A percentile compares a stretch with the other conserved stretches of the same genome.
Evolutionary conservation across 2,888 invertebrate genomes (phyloP).

Genomic region (Elmis aenea): DNA sequence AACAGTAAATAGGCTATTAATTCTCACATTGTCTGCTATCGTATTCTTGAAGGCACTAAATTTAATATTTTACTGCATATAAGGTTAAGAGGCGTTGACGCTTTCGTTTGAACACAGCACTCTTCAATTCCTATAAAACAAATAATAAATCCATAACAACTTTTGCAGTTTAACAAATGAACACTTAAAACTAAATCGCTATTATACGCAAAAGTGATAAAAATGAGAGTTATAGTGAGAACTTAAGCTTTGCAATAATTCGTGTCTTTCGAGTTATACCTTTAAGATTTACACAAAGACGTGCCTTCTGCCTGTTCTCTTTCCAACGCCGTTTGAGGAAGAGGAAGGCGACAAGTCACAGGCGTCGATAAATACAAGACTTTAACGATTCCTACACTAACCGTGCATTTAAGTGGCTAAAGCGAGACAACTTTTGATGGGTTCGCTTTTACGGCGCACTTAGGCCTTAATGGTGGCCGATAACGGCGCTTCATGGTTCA

Average conservation of each 20-base stretch:
- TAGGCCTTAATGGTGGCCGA: constrained; percentile 38
- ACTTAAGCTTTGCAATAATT: constrained; percentile 21
- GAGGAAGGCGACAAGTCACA: background rate
- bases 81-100: no score
- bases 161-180: no score
- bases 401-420: constrained; percentile 38
- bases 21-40: no score
- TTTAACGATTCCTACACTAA: constrained; percentile 24
- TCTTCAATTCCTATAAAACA: no score
- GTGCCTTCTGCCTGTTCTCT: background rate
- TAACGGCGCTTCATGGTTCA: constrained; percentile 31
- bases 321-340: background rate
- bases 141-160: no score
- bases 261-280: constrained; percentile 20
- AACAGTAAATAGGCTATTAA: no score
- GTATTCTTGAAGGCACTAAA: no score
- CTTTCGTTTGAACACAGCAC: no score
- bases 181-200: constrained; percentile 15
- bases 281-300: background rate
- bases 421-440: constrained; percentile 42
- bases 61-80: no score
- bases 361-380: background rate
- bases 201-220: constrained; percentile 17
- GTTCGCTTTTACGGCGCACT: constrained; percentile 40
- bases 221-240: constrained; percentile 15